Conservation (phyloP, 2,797 vertebrate genomes). For the Schizopygopsis malacanthus region DNA sequence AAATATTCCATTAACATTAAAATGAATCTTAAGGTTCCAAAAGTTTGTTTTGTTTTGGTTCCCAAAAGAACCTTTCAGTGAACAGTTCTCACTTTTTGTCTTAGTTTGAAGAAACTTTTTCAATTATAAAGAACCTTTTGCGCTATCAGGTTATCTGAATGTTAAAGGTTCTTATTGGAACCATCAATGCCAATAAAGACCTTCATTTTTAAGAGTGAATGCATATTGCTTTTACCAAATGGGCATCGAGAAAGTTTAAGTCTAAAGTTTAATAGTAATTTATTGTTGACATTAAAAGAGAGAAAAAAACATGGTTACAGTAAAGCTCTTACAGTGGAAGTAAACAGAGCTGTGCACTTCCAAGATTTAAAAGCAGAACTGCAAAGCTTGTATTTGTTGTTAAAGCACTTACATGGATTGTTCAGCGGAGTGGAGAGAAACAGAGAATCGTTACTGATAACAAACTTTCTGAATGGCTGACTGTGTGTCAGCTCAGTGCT, state of each 20-base stretch:
- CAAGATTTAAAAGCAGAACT: constrained; percentile 14
- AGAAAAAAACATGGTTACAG: neutral
- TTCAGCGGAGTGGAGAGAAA: constrained; percentile 64
- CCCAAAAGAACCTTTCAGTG: neutral
- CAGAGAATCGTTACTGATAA: constrained; percentile 59
- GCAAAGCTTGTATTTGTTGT: constrained; percentile 20
- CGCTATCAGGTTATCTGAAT: neutral
- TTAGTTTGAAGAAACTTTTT: neutral
- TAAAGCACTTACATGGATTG: constrained; percentile 41
- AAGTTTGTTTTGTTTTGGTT: neutral
- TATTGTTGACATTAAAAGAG: neutral
- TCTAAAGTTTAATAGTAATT: neutral
- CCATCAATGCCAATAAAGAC: neutral
- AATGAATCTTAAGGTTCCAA: neutral
- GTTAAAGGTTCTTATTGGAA: neutral
- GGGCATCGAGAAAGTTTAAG: neutral
- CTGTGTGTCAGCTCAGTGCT: constrained; percentile 77
- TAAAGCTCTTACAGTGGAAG: neutral
- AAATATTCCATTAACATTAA: neutral
- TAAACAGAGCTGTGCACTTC: neutral
- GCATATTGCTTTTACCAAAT: neutral
- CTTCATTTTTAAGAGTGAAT: neutral
- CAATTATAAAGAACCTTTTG: neutral
- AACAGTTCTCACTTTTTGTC: neutral
- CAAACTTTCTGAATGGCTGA: constrained; percentile 78